Evolutionary conservation across 2,888 invertebrate genomes (phyloP).

Genomic region (Oeneis ivallda): DNA sequence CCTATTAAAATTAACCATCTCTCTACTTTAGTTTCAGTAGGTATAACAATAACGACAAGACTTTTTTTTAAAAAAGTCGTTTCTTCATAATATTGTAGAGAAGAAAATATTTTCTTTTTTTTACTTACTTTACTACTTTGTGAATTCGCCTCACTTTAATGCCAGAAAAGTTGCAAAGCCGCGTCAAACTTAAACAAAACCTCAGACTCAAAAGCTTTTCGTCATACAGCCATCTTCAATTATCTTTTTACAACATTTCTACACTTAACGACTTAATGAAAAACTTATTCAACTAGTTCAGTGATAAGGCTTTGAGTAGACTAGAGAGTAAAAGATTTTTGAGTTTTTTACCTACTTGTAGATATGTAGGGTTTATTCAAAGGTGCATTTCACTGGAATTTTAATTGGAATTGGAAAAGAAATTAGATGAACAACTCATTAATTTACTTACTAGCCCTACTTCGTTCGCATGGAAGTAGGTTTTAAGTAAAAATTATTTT

Average conservation of each 20-base stretch:
- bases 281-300: not conserved
- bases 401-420: no score
- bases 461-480: no score
- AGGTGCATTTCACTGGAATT: no score
- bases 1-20: not conserved
- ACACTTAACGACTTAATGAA: constrained; percentile 9
- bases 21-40: not conserved
- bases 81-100: constrained; percentile 11
- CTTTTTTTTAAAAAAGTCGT: constrained; percentile 4
- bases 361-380: no score
- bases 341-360: no score
- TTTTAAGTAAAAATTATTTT: no score
- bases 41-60: constrained; percentile 2
- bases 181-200: constrained; percentile 27
- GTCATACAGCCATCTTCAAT: constrained; percentile 22
- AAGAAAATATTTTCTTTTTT: constrained; percentile 10
- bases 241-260: constrained; percentile 23
- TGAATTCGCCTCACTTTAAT: constrained; percentile 9
- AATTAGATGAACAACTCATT: no score
- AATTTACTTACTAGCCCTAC: no score
- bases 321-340: no score
- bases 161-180: constrained; percentile 12
- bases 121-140: constrained; percentile 25
- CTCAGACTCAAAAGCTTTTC: constrained; percentile 27
- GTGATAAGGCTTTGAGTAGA: not conserved